Conservation (phyloP, 2,797 vertebrate species). For the Gadopsis marmoratus region DNA sequence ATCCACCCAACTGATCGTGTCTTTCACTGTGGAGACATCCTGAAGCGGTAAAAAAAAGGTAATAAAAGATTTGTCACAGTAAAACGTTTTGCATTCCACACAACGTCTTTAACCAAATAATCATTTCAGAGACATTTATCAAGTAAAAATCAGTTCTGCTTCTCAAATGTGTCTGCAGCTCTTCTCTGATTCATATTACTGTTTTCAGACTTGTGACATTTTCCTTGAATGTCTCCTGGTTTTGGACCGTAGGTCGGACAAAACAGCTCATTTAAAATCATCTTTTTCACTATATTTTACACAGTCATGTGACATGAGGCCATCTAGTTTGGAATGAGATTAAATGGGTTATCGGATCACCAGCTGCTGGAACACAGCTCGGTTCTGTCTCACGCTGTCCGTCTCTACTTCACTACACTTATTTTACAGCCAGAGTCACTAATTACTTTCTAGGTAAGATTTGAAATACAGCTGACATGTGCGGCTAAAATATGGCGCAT, state of each 20-base stretch:
- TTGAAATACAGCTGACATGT: not conserved
- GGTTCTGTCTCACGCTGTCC: not conserved
- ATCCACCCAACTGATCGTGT: not conserved
- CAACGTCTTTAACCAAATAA: not conserved
- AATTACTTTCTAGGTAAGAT: not conserved
- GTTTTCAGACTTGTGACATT: not conserved
- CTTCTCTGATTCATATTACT: not conserved
- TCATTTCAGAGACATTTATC: not conserved
- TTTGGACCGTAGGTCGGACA: not conserved
- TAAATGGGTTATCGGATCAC: slow-evolving; percentile 59
- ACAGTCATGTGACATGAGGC: slow-evolving; percentile 35
- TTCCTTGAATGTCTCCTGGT: not conserved
- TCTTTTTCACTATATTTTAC: not conserved
- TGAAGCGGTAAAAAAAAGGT: not conserved
- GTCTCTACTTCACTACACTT: not conserved
- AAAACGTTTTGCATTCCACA: not conserved
- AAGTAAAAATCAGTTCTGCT: not conserved
- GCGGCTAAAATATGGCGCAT: too few relatives aligned
- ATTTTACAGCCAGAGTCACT: not conserved
- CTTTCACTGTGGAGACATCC: not conserved
- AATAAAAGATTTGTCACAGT: not conserved
- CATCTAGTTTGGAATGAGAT: slow-evolving; percentile 50
- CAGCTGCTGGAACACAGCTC: slow-evolving; percentile 6
- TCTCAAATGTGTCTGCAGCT: not conserved
- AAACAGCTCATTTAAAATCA: not conserved